Percentiles rank a stretch among this genome's conserved stretches.
Evolutionary conservation across 2,113 vertebrate genomes (phyloP).

Genomic region (Melospiza melodia): DNA sequence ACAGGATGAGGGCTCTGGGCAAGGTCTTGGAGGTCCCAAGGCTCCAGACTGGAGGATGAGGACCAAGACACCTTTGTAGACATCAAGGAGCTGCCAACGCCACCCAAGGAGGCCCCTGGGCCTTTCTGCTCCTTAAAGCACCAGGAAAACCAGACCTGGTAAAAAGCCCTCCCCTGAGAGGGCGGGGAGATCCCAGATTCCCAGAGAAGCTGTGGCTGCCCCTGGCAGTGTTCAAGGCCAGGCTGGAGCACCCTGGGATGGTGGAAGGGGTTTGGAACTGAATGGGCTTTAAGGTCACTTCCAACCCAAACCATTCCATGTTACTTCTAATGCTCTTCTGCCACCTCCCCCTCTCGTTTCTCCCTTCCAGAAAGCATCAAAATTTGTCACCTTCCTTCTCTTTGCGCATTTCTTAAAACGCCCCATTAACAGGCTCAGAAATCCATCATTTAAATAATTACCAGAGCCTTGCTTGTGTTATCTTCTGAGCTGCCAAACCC

Average conservation of each 20-base stretch:
- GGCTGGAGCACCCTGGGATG: rapidly evolving
- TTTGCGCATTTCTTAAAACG: not conserved
- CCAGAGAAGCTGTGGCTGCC: not conserved
- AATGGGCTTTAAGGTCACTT: not conserved
- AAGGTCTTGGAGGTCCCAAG: not conserved
- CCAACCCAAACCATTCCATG: not conserved
- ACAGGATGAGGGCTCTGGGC: not conserved
- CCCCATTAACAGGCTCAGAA: conserved; percentile 32
- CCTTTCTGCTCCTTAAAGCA: not conserved
- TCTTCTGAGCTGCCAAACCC: not conserved
- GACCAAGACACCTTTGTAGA: not conserved
- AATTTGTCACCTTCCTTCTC: conserved; percentile 7
- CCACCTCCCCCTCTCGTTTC: not conserved
- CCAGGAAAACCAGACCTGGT: not conserved
- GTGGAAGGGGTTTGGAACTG: not conserved
- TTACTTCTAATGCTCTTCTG: not conserved
- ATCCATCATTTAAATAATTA: conserved; percentile 7
- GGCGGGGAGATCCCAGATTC: not conserved
- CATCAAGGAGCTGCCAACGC: not conserved
- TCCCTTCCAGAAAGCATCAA: not conserved
- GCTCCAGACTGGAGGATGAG: rapidly evolving
- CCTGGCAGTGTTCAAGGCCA: not conserved
- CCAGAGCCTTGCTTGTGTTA: not conserved
- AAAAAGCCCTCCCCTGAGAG: not conserved
- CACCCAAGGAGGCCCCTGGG: not conserved